Conservation (phyloP, 92 coral and sea anemone genomes). For the Diadumene lineata region DNA sequence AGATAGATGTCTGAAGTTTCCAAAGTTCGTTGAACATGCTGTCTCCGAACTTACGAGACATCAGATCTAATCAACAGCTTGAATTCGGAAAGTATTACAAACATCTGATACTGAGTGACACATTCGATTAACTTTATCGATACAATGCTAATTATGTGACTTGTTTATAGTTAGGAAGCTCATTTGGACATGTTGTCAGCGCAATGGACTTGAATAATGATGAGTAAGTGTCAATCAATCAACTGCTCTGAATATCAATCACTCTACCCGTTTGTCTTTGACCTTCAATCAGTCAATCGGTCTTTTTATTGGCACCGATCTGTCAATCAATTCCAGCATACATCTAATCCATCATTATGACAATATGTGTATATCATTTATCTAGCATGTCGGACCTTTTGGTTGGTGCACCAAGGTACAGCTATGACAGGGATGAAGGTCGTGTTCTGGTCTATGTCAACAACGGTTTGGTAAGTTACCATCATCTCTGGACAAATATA, state of each 20-base stretch:
- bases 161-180: slow-evolving; percentile 58
- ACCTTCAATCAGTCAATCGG: background rate
- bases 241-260: background rate
- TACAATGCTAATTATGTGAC: background rate
- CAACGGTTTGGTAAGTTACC: slow-evolving; percentile 58
- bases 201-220: slow-evolving; percentile 83
- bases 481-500: background rate
- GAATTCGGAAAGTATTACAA: no score
- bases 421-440: slow-evolving; percentile 70
- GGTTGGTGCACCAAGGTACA: slow-evolving; percentile 87
- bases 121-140: background rate
- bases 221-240: slow-evolving; percentile 53
- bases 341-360: background rate
- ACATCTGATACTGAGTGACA: background rate
- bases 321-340: background rate
- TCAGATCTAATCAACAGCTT: no score
- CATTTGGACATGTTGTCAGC: slow-evolving; percentile 77
- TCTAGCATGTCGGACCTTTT: slow-evolving; percentile 80
- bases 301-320: background rate
- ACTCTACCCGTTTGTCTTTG: background rate
- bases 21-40: no score
- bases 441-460: slow-evolving; percentile 82
- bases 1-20: no score
- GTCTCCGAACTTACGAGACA: no score
- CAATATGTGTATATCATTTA: background rate